phyloP scores from a whole-genome alignment of 1,140 invertebrate species.

The Teleogryllus occipitalis region DNA sequence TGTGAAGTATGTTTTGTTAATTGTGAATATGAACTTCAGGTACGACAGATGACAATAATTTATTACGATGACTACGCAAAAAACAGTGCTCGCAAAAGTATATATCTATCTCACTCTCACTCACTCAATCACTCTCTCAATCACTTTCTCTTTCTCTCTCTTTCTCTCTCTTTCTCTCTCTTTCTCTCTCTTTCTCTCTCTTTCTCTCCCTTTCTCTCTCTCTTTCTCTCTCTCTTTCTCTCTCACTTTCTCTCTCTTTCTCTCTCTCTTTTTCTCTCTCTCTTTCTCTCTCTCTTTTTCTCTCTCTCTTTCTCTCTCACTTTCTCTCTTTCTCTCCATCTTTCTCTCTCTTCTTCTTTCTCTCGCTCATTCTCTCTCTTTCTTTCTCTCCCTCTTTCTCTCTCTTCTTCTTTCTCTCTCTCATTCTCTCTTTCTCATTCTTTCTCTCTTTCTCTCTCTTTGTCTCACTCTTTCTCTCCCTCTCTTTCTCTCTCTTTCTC shows the following conservation, averaged over 20 bases:
- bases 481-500: not conserved
- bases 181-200: not conserved
- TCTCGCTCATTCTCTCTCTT: not conserved
- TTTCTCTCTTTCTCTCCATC: not conserved
- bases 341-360: not conserved
- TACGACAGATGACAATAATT: too few species aligned
- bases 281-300: not conserved
- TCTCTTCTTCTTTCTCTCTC: not conserved
- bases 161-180: not conserved
- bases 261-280: not conserved
- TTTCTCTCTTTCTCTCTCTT: not conserved
- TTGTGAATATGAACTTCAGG: too few species aligned
- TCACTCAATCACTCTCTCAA: too few species aligned
- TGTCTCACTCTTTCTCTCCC: not conserved
- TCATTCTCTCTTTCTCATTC: not conserved
- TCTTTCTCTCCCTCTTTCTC: not conserved
- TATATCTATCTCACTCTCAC: too few species aligned
- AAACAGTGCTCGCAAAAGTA: too few species aligned
- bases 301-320: not conserved
- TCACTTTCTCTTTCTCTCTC: too few species aligned
- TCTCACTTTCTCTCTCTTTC: not conserved
- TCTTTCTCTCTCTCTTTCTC: not conserved
- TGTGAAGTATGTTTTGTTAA: too few species aligned
- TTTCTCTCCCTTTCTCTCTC: not conserved
- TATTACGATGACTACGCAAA: too few species aligned